These are phyloP conservation scores for Semaprochilodus insignis DNA, from an alignment of 2,797 vertebrate species.

Conservation along the genomic window DNA sequence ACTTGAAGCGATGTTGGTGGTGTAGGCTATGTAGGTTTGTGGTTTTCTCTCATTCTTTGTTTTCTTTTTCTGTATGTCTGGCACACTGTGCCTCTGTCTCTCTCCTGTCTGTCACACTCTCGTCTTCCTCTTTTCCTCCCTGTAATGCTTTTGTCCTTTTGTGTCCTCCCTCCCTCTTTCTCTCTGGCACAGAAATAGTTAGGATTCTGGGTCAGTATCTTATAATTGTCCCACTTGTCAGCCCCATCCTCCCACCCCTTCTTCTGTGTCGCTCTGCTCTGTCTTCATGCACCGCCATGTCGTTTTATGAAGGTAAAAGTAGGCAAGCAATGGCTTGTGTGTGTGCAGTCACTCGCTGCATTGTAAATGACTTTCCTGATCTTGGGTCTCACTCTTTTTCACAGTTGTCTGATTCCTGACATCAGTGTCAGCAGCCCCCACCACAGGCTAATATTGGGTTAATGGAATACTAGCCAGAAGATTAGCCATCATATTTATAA, in stretches of 20 bases:
- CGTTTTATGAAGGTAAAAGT: constrained; percentile 32
- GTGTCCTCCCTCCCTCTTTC: constrained; percentile 13
- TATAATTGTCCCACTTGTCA: constrained; percentile 24
- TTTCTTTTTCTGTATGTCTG: background rate
- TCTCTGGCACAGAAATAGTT: constrained; percentile 36
- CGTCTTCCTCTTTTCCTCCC: background rate
- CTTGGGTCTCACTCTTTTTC: background rate
- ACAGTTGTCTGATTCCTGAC: background rate
- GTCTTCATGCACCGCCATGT: background rate
- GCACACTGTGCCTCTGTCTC: too few relatives aligned
- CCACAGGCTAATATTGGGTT: background rate
- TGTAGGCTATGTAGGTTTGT: too few relatives aligned
- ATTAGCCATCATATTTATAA: too few relatives aligned
- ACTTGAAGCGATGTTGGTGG: too few relatives aligned
- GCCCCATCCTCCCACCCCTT: background rate
- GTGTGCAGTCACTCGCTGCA: background rate
- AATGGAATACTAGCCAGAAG: too few relatives aligned
- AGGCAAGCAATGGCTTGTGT: background rate
- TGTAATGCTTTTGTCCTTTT: background rate
- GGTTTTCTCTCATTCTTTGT: background rate
- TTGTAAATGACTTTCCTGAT: background rate
- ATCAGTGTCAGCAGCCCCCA: background rate
- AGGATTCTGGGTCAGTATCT: constrained; percentile 49
- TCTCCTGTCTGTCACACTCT: background rate
- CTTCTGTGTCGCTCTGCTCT: constrained; percentile 5